Percentiles rank a stretch among this genome's conserved stretches.
These are phyloP conservation scores for Spilosoma lubricipeda DNA, from an alignment of 2,888 invertebrate species.

Conservation along the genomic window DNA sequence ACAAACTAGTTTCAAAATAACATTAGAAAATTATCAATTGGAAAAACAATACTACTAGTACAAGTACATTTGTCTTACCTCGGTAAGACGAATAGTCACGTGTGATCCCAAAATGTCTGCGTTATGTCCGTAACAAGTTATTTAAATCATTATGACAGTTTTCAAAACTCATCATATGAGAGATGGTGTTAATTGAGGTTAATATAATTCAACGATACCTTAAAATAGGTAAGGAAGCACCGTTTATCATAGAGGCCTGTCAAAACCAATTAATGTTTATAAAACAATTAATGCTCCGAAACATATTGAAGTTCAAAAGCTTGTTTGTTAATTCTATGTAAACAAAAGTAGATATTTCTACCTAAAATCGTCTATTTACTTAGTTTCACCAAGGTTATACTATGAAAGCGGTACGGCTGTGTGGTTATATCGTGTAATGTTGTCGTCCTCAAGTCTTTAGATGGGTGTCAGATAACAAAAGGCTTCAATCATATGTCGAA, in stretches of 20 bases:
- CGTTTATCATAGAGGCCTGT: background rate
- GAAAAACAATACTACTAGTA: background rate
- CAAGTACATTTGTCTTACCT: background rate
- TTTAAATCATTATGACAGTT: background rate
- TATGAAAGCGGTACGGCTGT: slow-evolving; percentile 2
- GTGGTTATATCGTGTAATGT: background rate
- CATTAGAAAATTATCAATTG: background rate
- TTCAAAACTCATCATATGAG: background rate
- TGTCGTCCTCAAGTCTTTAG: background rate
- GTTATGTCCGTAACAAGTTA: background rate
- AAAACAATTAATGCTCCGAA: slow-evolving; percentile 3
- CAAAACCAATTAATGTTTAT: slow-evolving; percentile 4
- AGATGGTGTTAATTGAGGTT: background rate
- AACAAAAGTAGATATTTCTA: background rate
- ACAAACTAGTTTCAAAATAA: background rate
- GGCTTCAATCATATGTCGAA: background rate
- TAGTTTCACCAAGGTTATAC: slow-evolving; percentile 2
- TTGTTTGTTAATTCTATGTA: slow-evolving; percentile 5
- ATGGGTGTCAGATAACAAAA: background rate
- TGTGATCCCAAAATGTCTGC: background rate
- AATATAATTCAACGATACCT: background rate
- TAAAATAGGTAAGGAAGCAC: too few relatives aligned
- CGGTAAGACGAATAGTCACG: background rate
- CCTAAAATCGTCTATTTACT: slow-evolving; percentile 2
- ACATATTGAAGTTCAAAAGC: background rate